phyloP scores from a whole-genome alignment of 1,140 invertebrate genomes.

The fruit fly (Drosophila melanogaster) region Release_6_plus_ISO1_MT NC_004354.4:9028501-9029000 shows the following conservation, averaged over 20 bases:
- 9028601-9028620: constrained; percentile 80
- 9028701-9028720: constrained; percentile 35
- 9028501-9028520: constrained; percentile 26
- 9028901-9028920: constrained; percentile 71
- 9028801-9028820: constrained; percentile 49
- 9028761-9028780: constrained; percentile 17
- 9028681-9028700: constrained; percentile 21
- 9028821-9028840: constrained; percentile 60
- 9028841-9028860: constrained; percentile 84
- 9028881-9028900: constrained; percentile 79
- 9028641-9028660: constrained; percentile 54
- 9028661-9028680: constrained; percentile 4
- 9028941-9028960: neutral
- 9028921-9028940: constrained; percentile 11
- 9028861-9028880: constrained; percentile 85
- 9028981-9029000: constrained; percentile 23
- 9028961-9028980: constrained; percentile 24
- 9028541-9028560: constrained; percentile 14
- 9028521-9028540: constrained; percentile 9
- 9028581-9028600: constrained; percentile 66
- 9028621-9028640: constrained; percentile 76
- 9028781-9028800: constrained; percentile 50
- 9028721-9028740: constrained; percentile 2
- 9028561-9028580: constrained; percentile 20
- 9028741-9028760: constrained; percentile 17